Percentiles rank a stretch among this genome's conserved stretches.
Evolutionary conservation across 2,113 vertebrate genomes (phyloP).

Genomic region (Rhynchomys soricoides): DNA sequence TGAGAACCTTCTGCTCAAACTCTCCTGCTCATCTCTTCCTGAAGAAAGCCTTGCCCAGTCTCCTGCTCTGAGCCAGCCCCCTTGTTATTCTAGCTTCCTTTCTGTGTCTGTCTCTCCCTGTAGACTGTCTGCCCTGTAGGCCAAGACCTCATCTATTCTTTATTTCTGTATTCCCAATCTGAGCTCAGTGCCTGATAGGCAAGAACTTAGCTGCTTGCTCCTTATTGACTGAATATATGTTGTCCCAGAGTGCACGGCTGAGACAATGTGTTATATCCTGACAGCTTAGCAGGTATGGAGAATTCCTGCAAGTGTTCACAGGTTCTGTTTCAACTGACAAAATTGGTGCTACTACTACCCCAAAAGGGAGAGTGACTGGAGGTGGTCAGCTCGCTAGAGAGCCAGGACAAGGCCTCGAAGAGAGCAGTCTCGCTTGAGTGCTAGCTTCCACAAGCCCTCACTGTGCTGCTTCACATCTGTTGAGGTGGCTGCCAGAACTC

Average conservation of each 20-base stretch:
- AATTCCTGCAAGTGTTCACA: not conserved
- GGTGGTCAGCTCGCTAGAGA: not conserved
- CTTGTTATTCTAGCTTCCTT: not conserved
- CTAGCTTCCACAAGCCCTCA: not conserved
- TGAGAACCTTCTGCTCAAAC: not conserved
- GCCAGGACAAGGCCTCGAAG: not conserved
- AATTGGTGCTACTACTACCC: not conserved
- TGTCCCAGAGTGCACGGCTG: not conserved
- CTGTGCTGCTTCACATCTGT: not conserved
- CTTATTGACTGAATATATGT: not conserved
- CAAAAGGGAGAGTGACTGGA: not conserved
- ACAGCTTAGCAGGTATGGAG: not conserved
- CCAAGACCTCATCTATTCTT: not conserved
- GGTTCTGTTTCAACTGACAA: not conserved
- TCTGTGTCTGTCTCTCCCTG: not conserved
- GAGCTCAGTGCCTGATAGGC: not conserved
- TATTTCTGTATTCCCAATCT: not conserved
- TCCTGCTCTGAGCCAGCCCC: not conserved
- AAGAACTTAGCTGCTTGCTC: not conserved
- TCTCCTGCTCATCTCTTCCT: not conserved
- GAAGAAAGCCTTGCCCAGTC: not conserved
- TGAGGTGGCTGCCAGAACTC: not conserved
- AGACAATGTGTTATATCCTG: conserved; percentile 3
- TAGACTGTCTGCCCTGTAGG: not conserved
- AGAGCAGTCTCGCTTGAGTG: accelerated